Evolutionary conservation across 2,797 vertebrate genomes (phyloP), one percentile per base, ranked within the genome.

Genomic region (Argentina silus): DNA sequence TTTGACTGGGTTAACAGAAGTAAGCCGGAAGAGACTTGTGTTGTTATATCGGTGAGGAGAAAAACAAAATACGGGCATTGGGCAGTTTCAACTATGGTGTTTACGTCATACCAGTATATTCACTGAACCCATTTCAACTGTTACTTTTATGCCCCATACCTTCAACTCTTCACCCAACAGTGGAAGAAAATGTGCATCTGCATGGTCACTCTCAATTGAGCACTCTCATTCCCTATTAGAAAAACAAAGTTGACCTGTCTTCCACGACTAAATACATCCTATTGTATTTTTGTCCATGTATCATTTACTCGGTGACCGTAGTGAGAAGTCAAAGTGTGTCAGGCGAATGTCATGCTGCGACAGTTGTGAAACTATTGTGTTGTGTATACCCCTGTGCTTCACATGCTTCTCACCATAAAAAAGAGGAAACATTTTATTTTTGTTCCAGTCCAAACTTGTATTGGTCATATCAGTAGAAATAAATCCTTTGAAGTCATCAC

Each of bases 401-500:
- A 56, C n/a, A 17, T 56, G 55, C 17, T 56, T 19, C 17, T 8
- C 17, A 56, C n/a, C 17, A 21, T 56, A 56, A 56, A 17, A 56
- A 17, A 19, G 2, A 61, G 36, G 7, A 8, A 8, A 43, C 60
- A 15, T 7, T 14, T 44, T 17, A 63, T 63, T 45, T 44, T 45
- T 44, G 61, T 63, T 63, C 17, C 53, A 56, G n/a, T 63, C 42
- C 15, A 63, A 62, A 63, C 8, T 19, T 45, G 44, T 47, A 7
- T 65, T 8, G 11, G 47, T 48, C 36, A 23, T 17, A 66, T 6
- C 19, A 50, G 19, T 7, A 27, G 44, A 65, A 65, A 65, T 47
- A 14, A 65, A 65, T 21, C 1, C 44, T 47, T 10, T 7, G 10
- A 48, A 47, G 17, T 19, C 17, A 45, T 48, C 44, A 11, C 10